Percentiles rank a stretch among this genome's conserved stretches.
phyloP scores from a whole-genome alignment of 2,797 vertebrate genomes.

The Myotis vivesi region DNA sequence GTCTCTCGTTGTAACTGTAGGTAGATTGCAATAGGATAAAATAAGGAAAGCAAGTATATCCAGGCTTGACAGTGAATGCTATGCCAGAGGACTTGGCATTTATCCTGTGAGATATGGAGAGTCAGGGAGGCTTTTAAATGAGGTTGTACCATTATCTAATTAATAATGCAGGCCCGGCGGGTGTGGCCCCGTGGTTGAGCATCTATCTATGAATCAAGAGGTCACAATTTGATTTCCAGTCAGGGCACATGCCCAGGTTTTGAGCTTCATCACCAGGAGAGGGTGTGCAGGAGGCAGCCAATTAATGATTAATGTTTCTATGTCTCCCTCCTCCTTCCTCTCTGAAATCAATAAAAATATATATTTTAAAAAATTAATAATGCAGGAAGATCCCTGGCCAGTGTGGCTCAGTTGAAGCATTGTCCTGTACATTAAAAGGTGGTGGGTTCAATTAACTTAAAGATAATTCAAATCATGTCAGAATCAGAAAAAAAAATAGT shows the following conservation, averaged over 20 bases:
- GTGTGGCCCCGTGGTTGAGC: background rate
- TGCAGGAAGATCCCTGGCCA: background rate
- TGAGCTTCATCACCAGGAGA: too few species aligned
- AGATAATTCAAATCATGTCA: slow-evolving; percentile 3
- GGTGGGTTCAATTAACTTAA: background rate
- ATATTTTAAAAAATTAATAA: background rate
- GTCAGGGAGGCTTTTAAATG: background rate
- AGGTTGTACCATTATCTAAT: background rate
- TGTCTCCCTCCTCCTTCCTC: too few species aligned
- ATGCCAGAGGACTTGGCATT: background rate
- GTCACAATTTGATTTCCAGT: background rate
- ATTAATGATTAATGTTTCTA: too few species aligned
- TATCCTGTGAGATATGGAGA: background rate
- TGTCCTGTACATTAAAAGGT: background rate
- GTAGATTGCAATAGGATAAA: background rate
- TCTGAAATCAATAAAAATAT: too few species aligned
- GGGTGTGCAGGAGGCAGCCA: too few species aligned
- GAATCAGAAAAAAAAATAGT: background rate
- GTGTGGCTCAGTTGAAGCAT: background rate
- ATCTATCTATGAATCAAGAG: background rate
- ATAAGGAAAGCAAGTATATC: background rate
- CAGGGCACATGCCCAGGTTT: too few species aligned
- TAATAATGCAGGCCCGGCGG: background rate
- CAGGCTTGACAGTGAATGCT: background rate
- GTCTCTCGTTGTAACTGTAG: background rate